Evolutionary conservation across 2,888 invertebrate genomes (phyloP), one percentile per base, ranked within the genome.

Genomic region (Panzeria rudis): DNA sequence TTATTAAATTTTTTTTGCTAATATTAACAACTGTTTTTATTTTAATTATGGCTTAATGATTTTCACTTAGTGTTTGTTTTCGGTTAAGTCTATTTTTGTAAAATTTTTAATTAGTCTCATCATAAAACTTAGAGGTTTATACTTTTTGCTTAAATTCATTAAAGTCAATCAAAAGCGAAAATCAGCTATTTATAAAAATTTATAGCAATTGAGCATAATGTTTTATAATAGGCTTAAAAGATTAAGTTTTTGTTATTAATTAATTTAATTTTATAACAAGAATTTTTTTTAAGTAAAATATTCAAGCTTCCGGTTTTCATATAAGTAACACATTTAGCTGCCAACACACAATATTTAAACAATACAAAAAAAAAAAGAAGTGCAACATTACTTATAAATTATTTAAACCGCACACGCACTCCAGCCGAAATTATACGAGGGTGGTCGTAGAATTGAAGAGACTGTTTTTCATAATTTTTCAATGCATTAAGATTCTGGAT

Each of bases 301-400:
- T 41, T 15, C 25, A 32, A 76, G 23, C 54, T 44, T 56, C 54
- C 29, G 41, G 52, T 41, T 75, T 64, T 54, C 17, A 29, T 41
- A 50, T 13, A 15, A 38, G 20, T n/a, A 13, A 38, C 17, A 38
- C n/a, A 32, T 13, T 13, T 62, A 41, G 17, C 50, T 62, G 25
- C 17, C 17, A 25, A 35, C 47, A 72, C 23, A 72, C 29, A 32
- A 71, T 38, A 59, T 59, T 59, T 44, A 6, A 44, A 35, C n/a
- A 3, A 23, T 6, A 32, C 17, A 35, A 44, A 35, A 35, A 56
- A 13, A 38, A 35, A 61, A 54, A 61, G 29, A 69, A 71, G 64
- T 23, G 71, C 69, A 71, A 64, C 54, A 54, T 25, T n/a, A 25
- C 15, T 56, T 56, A n/a, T 56, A 56, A 56, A 66, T 66, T 77